Evolutionary conservation across 2,113 vertebrate species (phyloP).

Genomic region (Benitochromis conjunctus): DNA sequence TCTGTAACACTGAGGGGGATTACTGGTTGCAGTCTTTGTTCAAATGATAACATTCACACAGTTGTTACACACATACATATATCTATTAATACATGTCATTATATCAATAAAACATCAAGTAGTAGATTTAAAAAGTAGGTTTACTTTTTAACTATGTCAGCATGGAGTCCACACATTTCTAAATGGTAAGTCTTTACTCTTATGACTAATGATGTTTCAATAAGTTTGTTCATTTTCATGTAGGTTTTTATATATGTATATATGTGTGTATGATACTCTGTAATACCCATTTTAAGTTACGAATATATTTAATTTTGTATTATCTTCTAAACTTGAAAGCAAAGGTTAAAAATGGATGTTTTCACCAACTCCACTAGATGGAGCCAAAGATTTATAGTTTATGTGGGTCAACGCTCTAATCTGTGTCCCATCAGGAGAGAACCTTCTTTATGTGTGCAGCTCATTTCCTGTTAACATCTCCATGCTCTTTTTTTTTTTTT

Average conservation of each 20-base stretch:
- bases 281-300: background rate
- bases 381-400: background rate
- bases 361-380: constrained; percentile 8
- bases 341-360: background rate
- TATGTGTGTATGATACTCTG: no score
- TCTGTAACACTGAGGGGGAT: background rate
- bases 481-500: background rate
- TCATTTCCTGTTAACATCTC: background rate
- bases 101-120: background rate
- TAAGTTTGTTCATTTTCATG: background rate
- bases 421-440: background rate
- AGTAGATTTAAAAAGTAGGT: background rate
- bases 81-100: background rate
- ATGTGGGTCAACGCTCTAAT: background rate
- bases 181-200: background rate
- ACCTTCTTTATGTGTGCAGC: background rate
- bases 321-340: background rate
- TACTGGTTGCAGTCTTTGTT: background rate
- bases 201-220: background rate
- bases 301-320: background rate
- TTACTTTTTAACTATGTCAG: background rate
- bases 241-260: background rate
- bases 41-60: background rate
- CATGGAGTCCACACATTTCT: background rate
- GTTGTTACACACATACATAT: background rate